Base-by-base conservation (phyloP, 1,140 invertebrate species). In the Apis dorsata region DNA sequence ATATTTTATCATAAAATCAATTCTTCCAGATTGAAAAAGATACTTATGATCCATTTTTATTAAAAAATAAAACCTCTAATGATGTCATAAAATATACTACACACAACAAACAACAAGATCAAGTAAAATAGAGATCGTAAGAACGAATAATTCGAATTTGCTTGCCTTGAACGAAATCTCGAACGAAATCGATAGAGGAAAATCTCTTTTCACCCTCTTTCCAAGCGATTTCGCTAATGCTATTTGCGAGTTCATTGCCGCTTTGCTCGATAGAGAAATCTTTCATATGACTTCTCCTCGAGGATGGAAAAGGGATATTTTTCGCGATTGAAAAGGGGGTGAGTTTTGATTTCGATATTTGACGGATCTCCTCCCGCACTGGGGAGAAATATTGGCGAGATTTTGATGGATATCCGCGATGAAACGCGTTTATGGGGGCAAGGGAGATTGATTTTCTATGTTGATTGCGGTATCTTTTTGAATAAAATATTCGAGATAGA, bases 191-290 rank as follows among this genome's bases (percentile, higher is more conserved):
- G 34, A 68, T 53, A 72, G 53, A 79, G 75, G 71, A 73, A 83
- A 83, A 86, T 86, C 65, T 63, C 60, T 34, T 76, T 79, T 79
- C 74, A 51, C 55, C 57, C 85, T 76, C 72, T 73, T 86, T 83
- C 74, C 86, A 28, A 71, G 65, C 15, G 85, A 87, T 83, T 76
- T 77, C 85, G 66, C 85, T 86, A 87, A 86, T 68, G 28, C 72
- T 73, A 75, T 81, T 81, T 75, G 71, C 62, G 55, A 81, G 72
- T 51, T 68, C 71, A 75, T 68, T 34, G 79, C 66, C 59, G 63
- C 62, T 59, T 49, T 7, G 49, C 62, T 21, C 44, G 60, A 44
- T 19, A 60, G 55, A 60, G 51, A 65, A 53, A 65, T 74, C 70
- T 34, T 62, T 24, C 19, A 13, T 19, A n/a, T n/a, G 70, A 74